Evolutionary conservation across 1,140 invertebrate species (phyloP), one percentile per base, ranked within the genome.

Genomic region (Dendroctonus ponderosae): DNA sequence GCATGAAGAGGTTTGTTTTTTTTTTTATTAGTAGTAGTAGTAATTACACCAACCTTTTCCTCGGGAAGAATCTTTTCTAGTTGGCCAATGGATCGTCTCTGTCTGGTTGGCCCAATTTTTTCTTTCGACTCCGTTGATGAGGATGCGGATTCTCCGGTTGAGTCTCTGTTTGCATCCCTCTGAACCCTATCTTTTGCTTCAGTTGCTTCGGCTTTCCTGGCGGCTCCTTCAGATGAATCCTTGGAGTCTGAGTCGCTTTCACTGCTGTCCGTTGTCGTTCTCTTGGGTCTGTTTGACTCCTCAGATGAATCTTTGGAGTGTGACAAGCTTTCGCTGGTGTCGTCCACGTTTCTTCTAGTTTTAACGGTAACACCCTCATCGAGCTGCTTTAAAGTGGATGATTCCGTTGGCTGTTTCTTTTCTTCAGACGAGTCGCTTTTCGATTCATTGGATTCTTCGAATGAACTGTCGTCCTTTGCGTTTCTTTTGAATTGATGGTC

Each of bases 61-160:
- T 72, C 69, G 12, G 54, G 46, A 8, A 65, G 48, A 9, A 70
- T 69, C 62, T 73, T 73, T 56, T 73, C 72, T 38, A 73, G 43
- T 56, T 72, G 65, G 43, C 62, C 65, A n/a, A 70, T 59, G 7
- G 71, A 67, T 40, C 71, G 52, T 54, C 60, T 66, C 54, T 60
- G 62, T 38, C 43, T 46, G 12, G 7, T 14, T 46, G 14, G 14
- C 14, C 57, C 12, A 46, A 3, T 46, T 11, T 46, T 4, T 9
- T 46, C 44, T 14, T 46, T 14, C 12, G 9, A 11, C 44, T 46
- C 44, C 12, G n/a, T n/a, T n/a, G n/a, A n/a, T n/a, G n/a, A n/a
- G n/a, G n/a, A n/a, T n/a, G 9, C 12, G 12, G 44, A 46, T 46
- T 46, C 12, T 14, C 44, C 9, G 12, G 9, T 14, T 14, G 12